These are phyloP conservation scores for Clupea harengus DNA, from an alignment of 2,113 vertebrate species.

Conservation along the genomic window DNA sequence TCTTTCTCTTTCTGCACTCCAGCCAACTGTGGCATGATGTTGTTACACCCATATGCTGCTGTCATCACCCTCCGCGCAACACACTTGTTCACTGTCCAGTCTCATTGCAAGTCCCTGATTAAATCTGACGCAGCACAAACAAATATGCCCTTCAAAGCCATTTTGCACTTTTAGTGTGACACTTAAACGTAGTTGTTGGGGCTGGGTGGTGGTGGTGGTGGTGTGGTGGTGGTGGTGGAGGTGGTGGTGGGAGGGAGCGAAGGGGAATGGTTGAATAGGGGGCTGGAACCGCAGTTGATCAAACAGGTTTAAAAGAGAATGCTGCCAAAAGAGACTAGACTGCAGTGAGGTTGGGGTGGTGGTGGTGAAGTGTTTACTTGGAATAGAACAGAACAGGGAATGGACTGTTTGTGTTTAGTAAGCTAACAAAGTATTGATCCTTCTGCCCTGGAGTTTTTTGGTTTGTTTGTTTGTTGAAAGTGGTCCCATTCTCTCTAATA, in stretches of 20 bases:
- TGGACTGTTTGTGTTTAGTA: slow-evolving; percentile 25
- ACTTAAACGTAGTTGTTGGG: not conserved
- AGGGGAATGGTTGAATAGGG: not conserved
- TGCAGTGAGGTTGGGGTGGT: not conserved
- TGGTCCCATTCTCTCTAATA: slow-evolving; percentile 36
- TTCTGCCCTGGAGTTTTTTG: not conserved
- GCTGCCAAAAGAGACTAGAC: slow-evolving; percentile 2
- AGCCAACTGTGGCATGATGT: not conserved
- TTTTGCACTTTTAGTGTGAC: not conserved
- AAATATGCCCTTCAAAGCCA: not conserved
- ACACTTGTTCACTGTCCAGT: not conserved
- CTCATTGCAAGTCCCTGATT: not conserved
- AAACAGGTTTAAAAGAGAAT: slow-evolving; percentile 1
- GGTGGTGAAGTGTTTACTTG: not conserved
- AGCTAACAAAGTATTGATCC: slow-evolving; percentile 36
- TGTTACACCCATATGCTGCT: not conserved
- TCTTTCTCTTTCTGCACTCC: not conserved
- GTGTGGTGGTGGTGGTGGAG: not conserved
- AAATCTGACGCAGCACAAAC: not conserved
- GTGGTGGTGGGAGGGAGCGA: not conserved
- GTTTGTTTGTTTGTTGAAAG: slow-evolving; percentile 35
- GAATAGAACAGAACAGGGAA: not conserved
- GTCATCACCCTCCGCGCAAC: not conserved
- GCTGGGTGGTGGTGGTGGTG: not conserved
- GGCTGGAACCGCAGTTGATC: not conserved